A percentile compares a stretch with the other conserved stretches of the same genome.
Conservation (phyloP, 2,797 vertebrate genomes). For the Hippopotamyrus pictus region DNA sequence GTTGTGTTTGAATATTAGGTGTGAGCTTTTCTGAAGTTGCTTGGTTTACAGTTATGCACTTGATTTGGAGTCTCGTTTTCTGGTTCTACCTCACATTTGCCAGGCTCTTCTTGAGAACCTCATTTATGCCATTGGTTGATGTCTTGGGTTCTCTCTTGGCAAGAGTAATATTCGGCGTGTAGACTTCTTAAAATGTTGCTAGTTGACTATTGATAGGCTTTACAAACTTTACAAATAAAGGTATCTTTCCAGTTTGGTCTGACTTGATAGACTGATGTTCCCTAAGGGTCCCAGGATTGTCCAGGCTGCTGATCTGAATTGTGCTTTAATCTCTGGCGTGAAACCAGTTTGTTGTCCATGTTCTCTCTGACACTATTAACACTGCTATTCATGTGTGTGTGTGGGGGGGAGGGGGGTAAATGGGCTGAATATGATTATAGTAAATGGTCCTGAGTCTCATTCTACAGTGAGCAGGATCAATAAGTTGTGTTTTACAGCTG, state of each 20-base stretch:
- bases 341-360: background rate
- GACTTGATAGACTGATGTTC: background rate
- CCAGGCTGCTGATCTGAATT: background rate
- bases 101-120: background rate
- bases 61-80: background rate
- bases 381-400: background rate
- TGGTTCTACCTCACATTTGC: constrained; percentile 22
- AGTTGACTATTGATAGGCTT: background rate
- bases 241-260: background rate
- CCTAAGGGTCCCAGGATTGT: background rate
- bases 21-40: background rate
- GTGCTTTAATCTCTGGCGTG: constrained; percentile 1
- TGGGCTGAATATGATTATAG: background rate
- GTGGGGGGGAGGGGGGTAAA: background rate
- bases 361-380: constrained; percentile 7
- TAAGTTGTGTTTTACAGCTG: background rate
- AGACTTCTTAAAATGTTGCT: background rate
- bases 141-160: background rate
- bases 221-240: background rate
- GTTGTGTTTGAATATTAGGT: background rate
- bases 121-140: background rate
- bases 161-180: background rate
- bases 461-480: background rate
- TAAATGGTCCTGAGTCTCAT: background rate
- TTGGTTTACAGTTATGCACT: background rate